Conservation (phyloP, 2,797 vertebrate species). For the Cyprinella venusta region DNA sequence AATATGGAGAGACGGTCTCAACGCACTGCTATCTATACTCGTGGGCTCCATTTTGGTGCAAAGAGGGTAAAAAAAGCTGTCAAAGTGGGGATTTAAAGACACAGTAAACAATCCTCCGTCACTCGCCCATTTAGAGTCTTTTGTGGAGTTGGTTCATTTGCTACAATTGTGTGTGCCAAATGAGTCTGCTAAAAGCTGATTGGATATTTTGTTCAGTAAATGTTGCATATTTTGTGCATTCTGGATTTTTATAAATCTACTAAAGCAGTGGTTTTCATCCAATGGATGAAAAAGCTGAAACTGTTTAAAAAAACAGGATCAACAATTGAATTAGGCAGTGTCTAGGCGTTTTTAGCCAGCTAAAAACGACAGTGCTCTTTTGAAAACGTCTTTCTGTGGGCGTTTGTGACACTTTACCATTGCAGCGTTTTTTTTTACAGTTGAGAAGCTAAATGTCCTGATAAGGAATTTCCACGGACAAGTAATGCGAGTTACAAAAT, state of each 20-base stretch:
- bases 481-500: no score
- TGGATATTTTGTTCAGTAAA: conserved; percentile 7
- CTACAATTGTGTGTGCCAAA: neutral
- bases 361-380: no score
- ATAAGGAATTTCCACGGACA: no score
- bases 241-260: neutral
- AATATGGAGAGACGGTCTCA: conserved; percentile 3
- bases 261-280: conserved; percentile 4
- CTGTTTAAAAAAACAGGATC: no score
- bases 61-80: conserved; percentile 56
- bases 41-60: conserved; percentile 7
- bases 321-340: no score
- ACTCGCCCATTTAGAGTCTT: conserved; percentile 57
- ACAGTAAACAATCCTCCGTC: conserved; percentile 63
- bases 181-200: neutral
- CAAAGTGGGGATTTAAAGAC: conserved; percentile 46
- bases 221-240: conserved; percentile 4
- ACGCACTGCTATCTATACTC: neutral
- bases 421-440: no score
- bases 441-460: no score
- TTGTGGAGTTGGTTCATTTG: conserved; percentile 39
- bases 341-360: no score
- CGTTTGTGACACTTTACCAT: no score
- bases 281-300: no score
- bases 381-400: no score